Percentiles rank a stretch among this genome's conserved stretches.
These are phyloP conservation scores for Zoroaster sp. DNA, from an alignment of 53 echinoderm and acorn worm species.

Conservation along the genomic window DNA sequence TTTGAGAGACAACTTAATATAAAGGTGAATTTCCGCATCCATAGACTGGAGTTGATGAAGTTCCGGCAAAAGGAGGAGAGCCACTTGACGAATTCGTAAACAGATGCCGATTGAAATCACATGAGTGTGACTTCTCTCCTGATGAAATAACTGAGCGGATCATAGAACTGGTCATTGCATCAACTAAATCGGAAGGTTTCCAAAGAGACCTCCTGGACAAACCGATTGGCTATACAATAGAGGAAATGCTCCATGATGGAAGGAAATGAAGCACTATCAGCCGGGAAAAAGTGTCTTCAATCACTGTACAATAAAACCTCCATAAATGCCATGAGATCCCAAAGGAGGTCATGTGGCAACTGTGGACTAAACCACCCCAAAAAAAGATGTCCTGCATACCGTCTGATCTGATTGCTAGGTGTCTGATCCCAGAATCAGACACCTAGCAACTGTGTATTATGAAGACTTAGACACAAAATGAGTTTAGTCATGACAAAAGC, in stretches of 20 bases:
- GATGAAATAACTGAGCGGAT: constrained; percentile 42
- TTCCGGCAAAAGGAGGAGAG: constrained; percentile 43
- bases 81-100: constrained; percentile 62
- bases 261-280: constrained; percentile 51
- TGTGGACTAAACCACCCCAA: constrained; percentile 39
- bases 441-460: too few relatives aligned
- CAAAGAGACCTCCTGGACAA: constrained; percentile 49
- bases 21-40: constrained; percentile 8
- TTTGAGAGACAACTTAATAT: constrained; percentile 14
- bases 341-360: constrained; percentile 30
- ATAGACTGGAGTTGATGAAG: constrained; percentile 48
- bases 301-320: not conserved
- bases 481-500: too few relatives aligned
- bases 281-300: constrained; percentile 4
- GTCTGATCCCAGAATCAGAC: too few relatives aligned
- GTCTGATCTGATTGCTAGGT: too few relatives aligned
- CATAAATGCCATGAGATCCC: not conserved
- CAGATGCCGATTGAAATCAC: constrained; percentile 50
- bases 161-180: constrained; percentile 48
- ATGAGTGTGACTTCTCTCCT: constrained; percentile 30
- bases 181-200: constrained; percentile 51
- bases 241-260: constrained; percentile 13
- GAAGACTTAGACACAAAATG: too few relatives aligned
- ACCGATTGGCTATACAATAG: constrained; percentile 19
- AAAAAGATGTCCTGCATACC: constrained; percentile 49